These are phyloP conservation scores for Rhinogobius similis DNA, from an alignment of 2,113 vertebrate species.

Conservation along the genomic window DNA sequence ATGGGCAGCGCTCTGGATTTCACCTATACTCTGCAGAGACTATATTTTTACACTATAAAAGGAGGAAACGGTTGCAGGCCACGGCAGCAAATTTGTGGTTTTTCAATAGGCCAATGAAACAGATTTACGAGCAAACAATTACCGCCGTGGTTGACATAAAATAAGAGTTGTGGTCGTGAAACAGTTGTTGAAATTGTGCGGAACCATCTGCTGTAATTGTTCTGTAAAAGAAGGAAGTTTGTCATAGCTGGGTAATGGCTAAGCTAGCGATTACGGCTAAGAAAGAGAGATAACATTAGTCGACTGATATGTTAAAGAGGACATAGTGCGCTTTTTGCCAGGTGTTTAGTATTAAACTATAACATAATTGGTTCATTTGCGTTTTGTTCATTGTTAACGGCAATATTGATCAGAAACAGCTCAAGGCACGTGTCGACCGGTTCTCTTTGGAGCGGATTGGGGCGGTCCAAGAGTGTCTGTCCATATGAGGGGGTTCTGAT, in stretches of 20 bases:
- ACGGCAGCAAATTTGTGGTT: slow-evolving; percentile 52
- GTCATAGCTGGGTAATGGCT: slow-evolving; percentile 54
- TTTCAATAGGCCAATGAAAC: slow-evolving; percentile 24
- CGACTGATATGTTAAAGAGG: too few species aligned
- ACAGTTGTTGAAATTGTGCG: slow-evolving; percentile 46
- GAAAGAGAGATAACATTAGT: too few species aligned
- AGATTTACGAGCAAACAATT: slow-evolving; percentile 50
- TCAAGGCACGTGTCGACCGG: too few species aligned
- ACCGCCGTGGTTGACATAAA: slow-evolving; percentile 14
- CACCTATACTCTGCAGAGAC: slow-evolving; percentile 22
- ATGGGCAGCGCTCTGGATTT: slow-evolving; percentile 40
- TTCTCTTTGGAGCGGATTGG: too few species aligned
- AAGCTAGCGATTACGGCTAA: neutral
- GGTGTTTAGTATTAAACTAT: too few species aligned
- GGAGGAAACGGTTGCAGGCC: slow-evolving; percentile 18
- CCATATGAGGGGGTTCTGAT: too few species aligned
- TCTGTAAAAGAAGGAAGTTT: slow-evolving; percentile 50
- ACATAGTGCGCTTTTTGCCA: too few species aligned
- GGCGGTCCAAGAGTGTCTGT: too few species aligned
- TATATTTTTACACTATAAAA: slow-evolving; percentile 3
- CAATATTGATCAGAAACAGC: too few species aligned
- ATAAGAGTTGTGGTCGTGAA: slow-evolving; percentile 24
- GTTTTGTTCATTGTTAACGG: too few species aligned
- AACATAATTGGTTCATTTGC: too few species aligned
- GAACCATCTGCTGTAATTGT: slow-evolving; percentile 59